Percentiles rank a stretch among this genome's conserved stretches.
phyloP scores from a whole-genome alignment of 2,888 invertebrate genomes.

The Drosophila algonquin region DNA sequence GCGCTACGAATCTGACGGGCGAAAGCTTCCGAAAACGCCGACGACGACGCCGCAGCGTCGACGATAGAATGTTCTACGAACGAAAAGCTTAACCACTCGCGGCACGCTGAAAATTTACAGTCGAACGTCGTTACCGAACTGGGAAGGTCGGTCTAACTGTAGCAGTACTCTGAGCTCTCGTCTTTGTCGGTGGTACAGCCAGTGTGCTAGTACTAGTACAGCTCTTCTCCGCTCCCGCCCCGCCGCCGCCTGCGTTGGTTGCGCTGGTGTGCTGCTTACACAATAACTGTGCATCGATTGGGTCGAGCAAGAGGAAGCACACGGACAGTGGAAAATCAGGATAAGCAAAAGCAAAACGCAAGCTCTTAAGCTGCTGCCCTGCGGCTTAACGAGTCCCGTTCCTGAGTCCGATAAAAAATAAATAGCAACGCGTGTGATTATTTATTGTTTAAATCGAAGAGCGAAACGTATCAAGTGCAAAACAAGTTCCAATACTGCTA shows the following conservation, averaged over 20 bases:
- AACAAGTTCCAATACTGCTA: constrained; percentile 60
- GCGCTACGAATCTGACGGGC: constrained; percentile 42
- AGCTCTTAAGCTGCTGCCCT: constrained; percentile 61
- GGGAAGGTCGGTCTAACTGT: constrained; percentile 83
- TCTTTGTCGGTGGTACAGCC: constrained; percentile 79
- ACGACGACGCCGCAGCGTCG: constrained; percentile 15
- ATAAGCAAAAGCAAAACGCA: constrained; percentile 45
- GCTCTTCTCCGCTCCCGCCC: constrained; percentile 76
- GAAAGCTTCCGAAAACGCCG: constrained; percentile 56
- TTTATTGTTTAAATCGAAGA: constrained; percentile 55
- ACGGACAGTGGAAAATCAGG: constrained; percentile 54
- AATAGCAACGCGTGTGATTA: constrained; percentile 69
- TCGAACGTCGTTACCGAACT: constrained; percentile 84
- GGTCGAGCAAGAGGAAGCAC: constrained; percentile 74
- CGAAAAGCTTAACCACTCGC: constrained; percentile 82
- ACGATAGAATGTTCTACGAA: constrained; percentile 52
- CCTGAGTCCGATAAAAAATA: constrained; percentile 26
- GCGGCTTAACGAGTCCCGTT: constrained; percentile 61
- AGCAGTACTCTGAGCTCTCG: constrained; percentile 75
- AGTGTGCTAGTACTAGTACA: constrained; percentile 72
- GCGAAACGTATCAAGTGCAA: constrained; percentile 61
- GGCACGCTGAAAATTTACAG: constrained; percentile 82
- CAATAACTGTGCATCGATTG: constrained; percentile 80
- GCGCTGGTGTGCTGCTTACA: constrained; percentile 78
- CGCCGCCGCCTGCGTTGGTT: constrained; percentile 68